phyloP scores from a whole-genome alignment of 2,888 invertebrate species.

The Trichopria drosophilae region DNA sequence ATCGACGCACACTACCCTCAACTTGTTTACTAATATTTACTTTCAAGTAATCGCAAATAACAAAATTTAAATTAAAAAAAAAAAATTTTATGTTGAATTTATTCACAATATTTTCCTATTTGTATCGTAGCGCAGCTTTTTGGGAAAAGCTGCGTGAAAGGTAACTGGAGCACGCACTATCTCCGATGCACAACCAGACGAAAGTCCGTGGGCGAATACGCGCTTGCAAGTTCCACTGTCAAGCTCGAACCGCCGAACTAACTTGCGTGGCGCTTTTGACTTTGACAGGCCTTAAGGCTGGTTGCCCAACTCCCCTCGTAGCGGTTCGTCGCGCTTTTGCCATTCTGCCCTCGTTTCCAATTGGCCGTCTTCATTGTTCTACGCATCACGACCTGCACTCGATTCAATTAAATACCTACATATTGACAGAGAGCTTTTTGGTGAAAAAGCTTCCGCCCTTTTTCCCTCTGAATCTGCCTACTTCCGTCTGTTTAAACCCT shows the following conservation, averaged over 20 bases:
- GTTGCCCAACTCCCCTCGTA: constrained; percentile 42
- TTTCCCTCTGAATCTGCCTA: not conserved
- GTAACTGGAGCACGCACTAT: too few species aligned
- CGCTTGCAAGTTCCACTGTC: constrained; percentile 21
- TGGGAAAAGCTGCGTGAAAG: too few species aligned
- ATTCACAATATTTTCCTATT: not conserved
- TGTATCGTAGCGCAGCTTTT: constrained; percentile 3
- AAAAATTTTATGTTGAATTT: not conserved
- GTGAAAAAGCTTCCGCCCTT: constrained; percentile 18
- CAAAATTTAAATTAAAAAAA: not conserved
- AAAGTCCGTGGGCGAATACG: constrained; percentile 3
- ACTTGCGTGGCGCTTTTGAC: constrained; percentile 37
- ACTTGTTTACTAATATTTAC: constrained; percentile 11
- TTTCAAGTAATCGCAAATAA: constrained; percentile 17
- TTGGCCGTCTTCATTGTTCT: too few species aligned
- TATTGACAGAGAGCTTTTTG: too few species aligned
- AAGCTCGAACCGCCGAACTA: constrained; percentile 11
- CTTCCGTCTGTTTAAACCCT: too few species aligned
- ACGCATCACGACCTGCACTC: constrained; percentile 49
- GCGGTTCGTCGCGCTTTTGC: constrained; percentile 11
- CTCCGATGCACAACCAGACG: too few species aligned
- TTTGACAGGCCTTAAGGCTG: constrained; percentile 50
- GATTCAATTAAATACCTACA: constrained; percentile 46
- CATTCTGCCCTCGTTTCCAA: not conserved
- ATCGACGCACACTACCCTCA: constrained; percentile 53